A percentile compares a stretch with the other conserved stretches of the same genome.
These are phyloP conservation scores for Ianthella basta DNA, from an alignment of 37 sponge, comb jelly and placozoan species.

Conservation along the genomic window DNA sequence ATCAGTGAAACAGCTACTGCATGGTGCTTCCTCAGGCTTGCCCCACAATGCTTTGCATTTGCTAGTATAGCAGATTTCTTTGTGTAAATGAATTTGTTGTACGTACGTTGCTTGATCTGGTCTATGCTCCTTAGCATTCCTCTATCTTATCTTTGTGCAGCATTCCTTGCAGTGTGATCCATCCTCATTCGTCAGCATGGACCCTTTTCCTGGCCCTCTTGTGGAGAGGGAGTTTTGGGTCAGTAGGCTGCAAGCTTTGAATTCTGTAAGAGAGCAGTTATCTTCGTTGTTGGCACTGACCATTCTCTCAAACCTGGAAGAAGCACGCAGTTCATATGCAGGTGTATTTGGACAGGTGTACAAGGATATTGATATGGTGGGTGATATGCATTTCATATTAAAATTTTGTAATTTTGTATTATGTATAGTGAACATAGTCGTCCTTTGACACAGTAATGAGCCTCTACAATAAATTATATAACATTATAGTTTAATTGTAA, in stretches of 20 bases:
- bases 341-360: conserved; percentile 70
- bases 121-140: no score
- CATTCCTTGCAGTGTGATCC: conserved; percentile 73
- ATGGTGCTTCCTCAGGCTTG: no score
- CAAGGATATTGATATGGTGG: conserved; percentile 62
- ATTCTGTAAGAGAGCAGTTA: conserved; percentile 72
- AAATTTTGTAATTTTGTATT: no score
- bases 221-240: conserved; percentile 88
- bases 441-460: no score
- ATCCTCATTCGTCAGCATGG: conserved; percentile 25
- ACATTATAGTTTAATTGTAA: no score
- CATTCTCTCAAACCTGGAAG: conserved; percentile 70
- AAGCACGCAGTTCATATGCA: conserved; percentile 74
- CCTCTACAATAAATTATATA: no score
- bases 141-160: conserved; percentile 30
- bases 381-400: no score
- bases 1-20: no score
- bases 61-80: no score
- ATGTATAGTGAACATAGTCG: no score
- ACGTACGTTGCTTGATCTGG: no score
- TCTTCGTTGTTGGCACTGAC: conserved; percentile 61
- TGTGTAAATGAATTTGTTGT: not conserved
- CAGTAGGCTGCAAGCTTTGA: conserved; percentile 44
- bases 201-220: conserved; percentile 67
- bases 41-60: no score